Base-by-base conservation (phyloP, 2,888 invertebrate genomes). In the Xestia rhomboidea region DNA sequence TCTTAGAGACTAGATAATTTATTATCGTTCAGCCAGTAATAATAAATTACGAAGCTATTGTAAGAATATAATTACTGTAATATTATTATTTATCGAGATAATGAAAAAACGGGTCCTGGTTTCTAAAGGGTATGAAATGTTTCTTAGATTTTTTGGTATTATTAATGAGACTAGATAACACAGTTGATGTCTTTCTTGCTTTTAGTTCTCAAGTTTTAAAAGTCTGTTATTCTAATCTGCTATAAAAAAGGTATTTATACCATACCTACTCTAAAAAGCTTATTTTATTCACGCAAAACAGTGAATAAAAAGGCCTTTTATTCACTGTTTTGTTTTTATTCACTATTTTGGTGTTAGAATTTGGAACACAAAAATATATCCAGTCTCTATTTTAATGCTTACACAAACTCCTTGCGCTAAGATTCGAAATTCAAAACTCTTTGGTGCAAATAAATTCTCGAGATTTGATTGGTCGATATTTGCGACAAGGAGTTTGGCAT, bases 1-100 rank as follows among this genome's bases (percentile, higher is more conserved):
- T 87, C 79, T 71, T 77, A 64, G 78, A 77, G 70, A 76, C 76
- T 54, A 70, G 76, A 85, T 83, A 84, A 91, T 88, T 89, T 88
- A 89, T 88, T 71, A 84, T 81, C 80, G 70, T 83, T 83, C 79
- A 84, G 80, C 85, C 75, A 82, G 77, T 66, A 78, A 71, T 74
- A 76, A 87, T 91, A 90, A 91, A 89, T 91, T 85, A 86, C 69
- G 73, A 71, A 60, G 74, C 70, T 78, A 80, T 74, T 81, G 73
- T 85, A 82, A 79, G 68, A 85, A 75, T 75, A 86, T 24, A 73
- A 75, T 67, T 72, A 77, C 72, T 86, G 68, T 63, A 38, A 77
- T 57, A 75, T 69, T 81, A 81, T 86, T 84, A 84, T 84, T 84
- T 84, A 87, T 81, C 62, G 38, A 71, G 69, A 81, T 81, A 72